Evolutionary conservation across 2,113 vertebrate genomes (phyloP).

Genomic region (Crotophaga sulcirostris): DNA sequence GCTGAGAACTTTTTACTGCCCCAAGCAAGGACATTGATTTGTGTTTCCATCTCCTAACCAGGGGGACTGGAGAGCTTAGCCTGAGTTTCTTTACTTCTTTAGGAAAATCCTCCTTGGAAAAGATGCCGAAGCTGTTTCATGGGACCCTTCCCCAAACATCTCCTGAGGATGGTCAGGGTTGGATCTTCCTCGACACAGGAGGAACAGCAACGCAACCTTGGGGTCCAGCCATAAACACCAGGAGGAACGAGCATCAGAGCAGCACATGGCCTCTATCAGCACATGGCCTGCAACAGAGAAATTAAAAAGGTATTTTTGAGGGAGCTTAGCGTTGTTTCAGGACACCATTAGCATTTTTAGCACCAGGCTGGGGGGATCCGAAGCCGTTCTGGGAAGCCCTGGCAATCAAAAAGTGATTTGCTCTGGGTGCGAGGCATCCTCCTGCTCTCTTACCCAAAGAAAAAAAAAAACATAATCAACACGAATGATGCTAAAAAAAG

Average conservation of each 20-base stretch:
- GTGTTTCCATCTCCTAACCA: neutral
- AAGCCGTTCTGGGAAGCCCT: neutral
- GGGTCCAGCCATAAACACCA: too few relatives aligned
- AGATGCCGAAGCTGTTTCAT: neutral
- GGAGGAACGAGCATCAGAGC: neutral
- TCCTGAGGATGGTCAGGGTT: neutral
- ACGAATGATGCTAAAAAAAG: neutral
- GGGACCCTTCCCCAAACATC: neutral
- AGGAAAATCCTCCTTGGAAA: neutral
- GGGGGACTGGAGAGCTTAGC: neutral
- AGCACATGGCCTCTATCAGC: neutral
- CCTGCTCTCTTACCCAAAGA: neutral
- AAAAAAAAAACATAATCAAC: neutral
- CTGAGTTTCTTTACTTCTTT: rapidly evolving
- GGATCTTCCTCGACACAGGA: neutral
- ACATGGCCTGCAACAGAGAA: neutral
- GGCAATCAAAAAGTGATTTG: neutral
- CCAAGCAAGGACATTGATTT: rapidly evolving
- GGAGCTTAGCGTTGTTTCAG: rapidly evolving
- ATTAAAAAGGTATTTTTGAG: neutral
- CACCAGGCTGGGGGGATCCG: neutral
- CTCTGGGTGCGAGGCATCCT: neutral
- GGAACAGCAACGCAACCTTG: neutral
- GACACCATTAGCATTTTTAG: neutral
- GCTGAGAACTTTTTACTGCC: neutral